Conservation (phyloP, 2,797 vertebrate species). For the Hirundo rustica region DNA sequence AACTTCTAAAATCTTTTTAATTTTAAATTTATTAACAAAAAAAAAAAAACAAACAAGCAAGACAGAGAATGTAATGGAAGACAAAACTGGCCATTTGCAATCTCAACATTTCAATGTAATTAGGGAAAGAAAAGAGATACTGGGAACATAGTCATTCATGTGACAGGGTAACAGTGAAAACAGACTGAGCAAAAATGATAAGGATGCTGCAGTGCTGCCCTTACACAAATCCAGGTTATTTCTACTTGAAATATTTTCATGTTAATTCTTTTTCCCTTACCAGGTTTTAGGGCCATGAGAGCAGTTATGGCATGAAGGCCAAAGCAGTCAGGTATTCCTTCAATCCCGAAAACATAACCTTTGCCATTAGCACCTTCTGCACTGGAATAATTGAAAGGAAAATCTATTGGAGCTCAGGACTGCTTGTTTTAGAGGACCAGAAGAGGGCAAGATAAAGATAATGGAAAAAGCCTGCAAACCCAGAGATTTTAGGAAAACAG, state of each 20-base stretch:
- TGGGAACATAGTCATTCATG: not conserved
- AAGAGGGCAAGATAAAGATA: not conserved
- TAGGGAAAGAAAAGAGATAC: not conserved
- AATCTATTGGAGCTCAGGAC: not conserved
- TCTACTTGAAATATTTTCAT: conserved; percentile 39
- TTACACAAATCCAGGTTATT: not conserved
- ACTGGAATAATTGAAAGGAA: conserved; percentile 25
- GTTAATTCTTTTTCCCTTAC: not conserved
- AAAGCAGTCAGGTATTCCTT: conserved; percentile 20
- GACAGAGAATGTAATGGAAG: not conserved
- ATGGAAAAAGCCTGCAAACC: not conserved
- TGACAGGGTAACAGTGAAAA: not conserved
- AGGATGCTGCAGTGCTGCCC: not conserved
- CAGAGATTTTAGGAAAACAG: not conserved
- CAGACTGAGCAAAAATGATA: not conserved
- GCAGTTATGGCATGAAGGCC: not conserved
- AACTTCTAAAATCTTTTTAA: not conserved
- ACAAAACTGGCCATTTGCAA: not conserved
- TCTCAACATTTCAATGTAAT: not conserved
- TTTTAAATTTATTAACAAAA: not conserved
- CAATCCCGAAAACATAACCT: conserved; percentile 23
- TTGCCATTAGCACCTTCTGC: conserved; percentile 12
- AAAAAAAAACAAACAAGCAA: not conserved
- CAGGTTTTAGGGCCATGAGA: not conserved
- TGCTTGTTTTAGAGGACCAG: not conserved